Evolutionary conservation across 2,113 vertebrate genomes (phyloP), one percentile per base, ranked within the genome.

Genomic region (Morone chrysops): DNA sequence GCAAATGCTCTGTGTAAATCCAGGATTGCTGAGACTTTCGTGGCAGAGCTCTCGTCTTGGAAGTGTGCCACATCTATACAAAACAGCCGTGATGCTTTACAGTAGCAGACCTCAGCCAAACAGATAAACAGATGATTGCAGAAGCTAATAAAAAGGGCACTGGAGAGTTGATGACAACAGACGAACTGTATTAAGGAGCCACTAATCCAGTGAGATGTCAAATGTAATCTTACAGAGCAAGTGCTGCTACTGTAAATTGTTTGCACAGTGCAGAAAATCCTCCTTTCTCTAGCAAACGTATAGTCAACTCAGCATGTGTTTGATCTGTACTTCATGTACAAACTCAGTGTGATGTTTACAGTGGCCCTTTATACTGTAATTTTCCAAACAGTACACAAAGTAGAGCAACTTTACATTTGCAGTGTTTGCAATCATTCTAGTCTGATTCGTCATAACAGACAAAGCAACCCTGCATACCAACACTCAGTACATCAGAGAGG

Each of bases 181-280:
- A 43, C 2, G 0, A 25, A 25, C 63, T 41, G 38, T 4, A 60
- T 25, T 25, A 25, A 18, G 53, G 40, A 47, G 25, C 38, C 22
- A 56, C 67, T 62, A 20, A 78, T 67, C 62, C 41, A 48, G 43
- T 16, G 63, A 25, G 43, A 71, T 25, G 53, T 71, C 53, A 59
- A 31, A 31, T 60, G 41, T 13, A 47, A 60, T 60, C 56, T 45
- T 4, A 57, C 40, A 60, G 16, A 60, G 41, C 13, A 11, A 59
- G n/a, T 57, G 43, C 48, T 8, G 16, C 17, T 6, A n/a, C 61
- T 63, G 61, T n/a, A 14, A 20, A 22, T 45, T 65, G 68, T 72
- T 56, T 72, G 69, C 9, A 25, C 1, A 43, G 9, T 25, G 20
- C 20, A 53, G 8, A 63, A 54, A 63, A 43, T 43, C n/a, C 41